Evolutionary conservation across 1,140 invertebrate species (phyloP).

Genomic region (Phymastichus coffea): DNA sequence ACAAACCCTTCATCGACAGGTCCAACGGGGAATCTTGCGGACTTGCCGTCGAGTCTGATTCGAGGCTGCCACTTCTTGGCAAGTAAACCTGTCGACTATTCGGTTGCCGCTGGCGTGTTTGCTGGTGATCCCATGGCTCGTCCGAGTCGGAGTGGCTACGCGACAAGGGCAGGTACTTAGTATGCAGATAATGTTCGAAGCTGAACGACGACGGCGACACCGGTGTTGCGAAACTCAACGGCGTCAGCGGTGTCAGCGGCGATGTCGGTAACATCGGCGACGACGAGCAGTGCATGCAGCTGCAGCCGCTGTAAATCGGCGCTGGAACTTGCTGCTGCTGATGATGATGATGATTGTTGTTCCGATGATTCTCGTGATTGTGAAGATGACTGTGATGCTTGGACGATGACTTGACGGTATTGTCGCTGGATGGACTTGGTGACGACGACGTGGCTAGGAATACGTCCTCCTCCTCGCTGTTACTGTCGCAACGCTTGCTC

Average conservation of each 20-base stretch:
- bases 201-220: conserved; percentile 59
- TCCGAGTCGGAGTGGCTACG: conserved; percentile 77
- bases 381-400: not conserved
- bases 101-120: conserved; percentile 28
- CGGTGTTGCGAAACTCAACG: conserved; percentile 57
- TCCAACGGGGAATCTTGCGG: conserved; percentile 84
- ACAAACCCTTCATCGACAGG: conserved; percentile 70
- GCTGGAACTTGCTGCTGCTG: conserved; percentile 28
- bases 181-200: conserved; percentile 72
- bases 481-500: not conserved
- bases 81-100: conserved; percentile 36
- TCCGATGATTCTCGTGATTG: conserved; percentile 32
- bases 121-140: conserved; percentile 54
- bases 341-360: conserved; percentile 32
- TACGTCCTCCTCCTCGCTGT: conserved; percentile 49
- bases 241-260: conserved; percentile 61
- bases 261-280: conserved; percentile 53
- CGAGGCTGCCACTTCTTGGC: conserved; percentile 37
- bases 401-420: not conserved
- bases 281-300: conserved; percentile 45
- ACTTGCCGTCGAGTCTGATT: conserved; percentile 43
- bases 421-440: not conserved
- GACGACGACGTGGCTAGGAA: conserved; percentile 25
- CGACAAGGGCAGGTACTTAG: conserved; percentile 70
- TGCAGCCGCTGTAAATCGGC: conserved; percentile 42